Percentiles rank a stretch among this genome's conserved stretches.
These are phyloP conservation scores for Rutilus rutilus DNA, from an alignment of 2,113 vertebrate genomes.

Conservation along the genomic window DNA sequence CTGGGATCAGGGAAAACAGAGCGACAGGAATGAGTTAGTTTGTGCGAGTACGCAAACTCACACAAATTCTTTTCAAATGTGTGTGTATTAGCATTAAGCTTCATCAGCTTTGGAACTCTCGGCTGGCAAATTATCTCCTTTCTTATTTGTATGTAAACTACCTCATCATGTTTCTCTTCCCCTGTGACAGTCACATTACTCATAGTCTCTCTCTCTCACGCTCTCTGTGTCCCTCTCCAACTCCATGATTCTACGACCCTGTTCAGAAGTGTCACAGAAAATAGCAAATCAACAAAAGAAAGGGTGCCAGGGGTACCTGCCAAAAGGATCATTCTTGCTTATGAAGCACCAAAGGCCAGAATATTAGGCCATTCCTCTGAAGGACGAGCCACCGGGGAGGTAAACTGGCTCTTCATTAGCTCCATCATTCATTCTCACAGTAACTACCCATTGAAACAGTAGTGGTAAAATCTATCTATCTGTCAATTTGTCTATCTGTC, in stretches of 20 bases:
- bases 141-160: conserved; percentile 48
- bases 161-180: conserved; percentile 30
- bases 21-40: conserved; percentile 45
- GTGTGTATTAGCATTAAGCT: conserved; percentile 40
- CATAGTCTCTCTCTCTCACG: background rate
- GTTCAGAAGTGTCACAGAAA: background rate
- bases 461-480: background rate
- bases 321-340: background rate
- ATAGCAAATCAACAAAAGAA: conserved; percentile 16
- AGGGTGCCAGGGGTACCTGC: conserved; percentile 16
- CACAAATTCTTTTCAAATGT: conserved; percentile 1
- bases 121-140: conserved; percentile 27
- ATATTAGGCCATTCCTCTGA: background rate
- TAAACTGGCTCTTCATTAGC: conserved; percentile 11
- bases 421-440: background rate
- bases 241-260: conserved; percentile 33
- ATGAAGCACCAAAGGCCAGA: background rate
- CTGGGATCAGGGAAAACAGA: conserved; percentile 64
- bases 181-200: conserved; percentile 8
- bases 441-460: background rate
- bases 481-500: background rate
- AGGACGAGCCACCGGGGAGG: background rate
- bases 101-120: conserved; percentile 37
- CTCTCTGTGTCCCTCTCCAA: conserved; percentile 32
- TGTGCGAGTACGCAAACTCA: conserved; percentile 4